Evolutionary conservation across 2,888 invertebrate genomes (phyloP).

Genomic region (Tenthredo notha): DNA sequence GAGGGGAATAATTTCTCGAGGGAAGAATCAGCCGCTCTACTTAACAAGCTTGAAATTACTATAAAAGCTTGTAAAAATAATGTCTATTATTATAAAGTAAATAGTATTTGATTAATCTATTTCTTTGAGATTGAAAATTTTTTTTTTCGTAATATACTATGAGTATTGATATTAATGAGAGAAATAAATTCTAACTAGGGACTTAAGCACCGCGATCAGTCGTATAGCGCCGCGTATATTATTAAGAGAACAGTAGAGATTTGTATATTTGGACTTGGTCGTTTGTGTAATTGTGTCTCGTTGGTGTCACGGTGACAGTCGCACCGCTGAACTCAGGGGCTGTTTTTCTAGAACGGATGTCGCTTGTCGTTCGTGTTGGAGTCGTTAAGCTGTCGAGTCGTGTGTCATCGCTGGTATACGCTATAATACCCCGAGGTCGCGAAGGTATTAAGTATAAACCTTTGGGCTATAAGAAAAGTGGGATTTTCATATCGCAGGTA

Average conservation of each 20-base stretch:
- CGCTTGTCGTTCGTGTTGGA: slow-evolving; percentile 64
- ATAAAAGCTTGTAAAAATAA: neutral
- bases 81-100: neutral
- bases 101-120: neutral
- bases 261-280: slow-evolving; percentile 47
- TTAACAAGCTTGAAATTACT: neutral
- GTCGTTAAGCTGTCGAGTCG: slow-evolving; percentile 67
- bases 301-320: slow-evolving; percentile 49
- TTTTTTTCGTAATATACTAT: neutral
- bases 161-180: neutral
- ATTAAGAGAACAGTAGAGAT: neutral
- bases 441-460: slow-evolving; percentile 5
- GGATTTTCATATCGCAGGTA: neutral
- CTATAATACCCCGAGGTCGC: slow-evolving; percentile 32
- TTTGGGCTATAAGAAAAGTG: neutral
- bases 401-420: slow-evolving; percentile 59
- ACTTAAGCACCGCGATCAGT: slow-evolving; percentile 27
- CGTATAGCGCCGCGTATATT: slow-evolving; percentile 1
- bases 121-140: neutral
- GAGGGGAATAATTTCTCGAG: neutral
- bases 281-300: slow-evolving; percentile 34
- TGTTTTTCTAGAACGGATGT: slow-evolving; percentile 66
- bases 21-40: neutral
- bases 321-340: slow-evolving; percentile 42
- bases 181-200: neutral